phyloP scores from a whole-genome alignment of 2,113 vertebrate genomes.

The Cacatua alba region DNA sequence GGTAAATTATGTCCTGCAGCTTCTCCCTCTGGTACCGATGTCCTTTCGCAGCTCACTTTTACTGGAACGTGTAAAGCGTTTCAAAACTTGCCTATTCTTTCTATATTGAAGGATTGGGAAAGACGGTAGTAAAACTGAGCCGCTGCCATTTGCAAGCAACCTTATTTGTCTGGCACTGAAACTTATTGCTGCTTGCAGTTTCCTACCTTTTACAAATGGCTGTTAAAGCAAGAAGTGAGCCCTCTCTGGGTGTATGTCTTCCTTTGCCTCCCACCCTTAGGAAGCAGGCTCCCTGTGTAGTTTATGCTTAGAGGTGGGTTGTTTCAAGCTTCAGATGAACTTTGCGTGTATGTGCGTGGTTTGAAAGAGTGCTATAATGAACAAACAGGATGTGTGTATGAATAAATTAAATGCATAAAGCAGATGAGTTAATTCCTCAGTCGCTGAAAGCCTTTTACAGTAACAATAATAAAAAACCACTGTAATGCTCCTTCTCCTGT shows the following conservation, averaged over 20 bases:
- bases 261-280: not conserved
- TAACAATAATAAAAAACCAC: not conserved
- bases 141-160: not conserved
- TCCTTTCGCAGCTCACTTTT: not conserved
- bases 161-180: not conserved
- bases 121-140: not conserved
- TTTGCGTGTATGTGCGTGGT: not conserved
- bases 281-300: not conserved
- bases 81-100: not conserved
- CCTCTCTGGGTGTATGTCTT: not conserved
- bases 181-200: not conserved
- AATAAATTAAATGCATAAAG: conserved; percentile 2
- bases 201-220: not conserved
- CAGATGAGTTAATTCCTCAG: not conserved
- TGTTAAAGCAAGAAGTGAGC: not conserved
- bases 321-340: not conserved
- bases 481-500: not conserved
- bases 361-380: conserved; percentile 9
- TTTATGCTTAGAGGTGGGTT: conserved; percentile 34
- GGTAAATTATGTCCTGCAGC: not conserved
- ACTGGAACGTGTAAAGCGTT: rapidly evolving
- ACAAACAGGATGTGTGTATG: not conserved
- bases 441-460: not conserved
- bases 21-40: not conserved
- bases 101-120: rapidly evolving